phyloP scores from a whole-genome alignment of 1,140 invertebrate species.

The Rhagoletis pomonella region DNA sequence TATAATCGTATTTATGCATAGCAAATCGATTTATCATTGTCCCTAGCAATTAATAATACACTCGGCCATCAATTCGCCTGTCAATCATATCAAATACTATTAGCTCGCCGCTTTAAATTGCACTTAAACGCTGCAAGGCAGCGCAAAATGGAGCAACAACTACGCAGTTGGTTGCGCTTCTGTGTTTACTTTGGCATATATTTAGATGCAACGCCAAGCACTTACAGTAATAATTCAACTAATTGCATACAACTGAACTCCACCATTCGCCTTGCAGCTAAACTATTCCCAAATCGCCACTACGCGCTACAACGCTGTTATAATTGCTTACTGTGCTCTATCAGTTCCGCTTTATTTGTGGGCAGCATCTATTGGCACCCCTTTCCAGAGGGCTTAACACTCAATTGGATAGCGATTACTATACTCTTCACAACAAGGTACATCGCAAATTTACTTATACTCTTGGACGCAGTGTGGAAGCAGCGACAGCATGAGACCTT shows the following conservation, averaged over 20 bases:
- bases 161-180: background rate
- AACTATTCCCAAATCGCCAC: background rate
- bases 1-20: too few relatives aligned
- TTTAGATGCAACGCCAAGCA: background rate
- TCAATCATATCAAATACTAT: background rate
- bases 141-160: constrained; percentile 19
- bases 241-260: background rate
- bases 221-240: background rate
- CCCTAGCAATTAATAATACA: background rate
- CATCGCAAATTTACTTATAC: constrained; percentile 27
- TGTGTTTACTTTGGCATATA: background rate
- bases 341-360: background rate
- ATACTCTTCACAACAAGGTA: constrained; percentile 23
- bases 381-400: background rate
- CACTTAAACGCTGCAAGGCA: too few relatives aligned
- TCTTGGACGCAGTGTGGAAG: constrained; percentile 51
- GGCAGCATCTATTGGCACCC: background rate
- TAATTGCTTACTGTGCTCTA: background rate
- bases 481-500: constrained; percentile 29
- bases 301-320: background rate
- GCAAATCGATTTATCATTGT: background rate
- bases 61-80: background rate
- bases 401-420: constrained; percentile 15
- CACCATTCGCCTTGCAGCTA: background rate
- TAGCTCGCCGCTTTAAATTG: background rate